A percentile compares a stretch with the other conserved stretches of the same genome.
Evolutionary conservation across 1,140 invertebrate species (phyloP).

Genomic region (Drosophila jambulina): DNA sequence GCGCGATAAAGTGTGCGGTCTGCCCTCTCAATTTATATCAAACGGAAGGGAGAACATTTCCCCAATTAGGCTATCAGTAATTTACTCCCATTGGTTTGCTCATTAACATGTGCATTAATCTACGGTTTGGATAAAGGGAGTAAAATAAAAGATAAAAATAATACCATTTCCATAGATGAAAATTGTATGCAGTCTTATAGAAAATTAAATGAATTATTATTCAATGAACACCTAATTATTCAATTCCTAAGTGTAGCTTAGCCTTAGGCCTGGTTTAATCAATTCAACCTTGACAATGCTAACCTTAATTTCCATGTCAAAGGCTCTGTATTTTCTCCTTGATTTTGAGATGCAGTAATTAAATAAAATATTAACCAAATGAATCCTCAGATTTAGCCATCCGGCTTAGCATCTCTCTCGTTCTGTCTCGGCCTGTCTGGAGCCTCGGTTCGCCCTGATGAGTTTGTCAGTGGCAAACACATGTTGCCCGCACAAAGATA

Average conservation of each 20-base stretch:
- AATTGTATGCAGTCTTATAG: background rate
- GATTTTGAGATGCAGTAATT: constrained; percentile 38
- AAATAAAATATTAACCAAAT: constrained; percentile 60
- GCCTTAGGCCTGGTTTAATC: background rate
- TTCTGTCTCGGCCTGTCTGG: constrained; percentile 2
- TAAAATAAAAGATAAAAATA: too few relatives aligned
- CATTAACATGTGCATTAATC: constrained; percentile 11
- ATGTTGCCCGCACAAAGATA: constrained; percentile 53
- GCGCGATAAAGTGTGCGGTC: constrained; percentile 43
- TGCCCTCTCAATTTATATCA: constrained; percentile 42
- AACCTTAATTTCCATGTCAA: constrained; percentile 24
- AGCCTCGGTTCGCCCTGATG: constrained; percentile 42
- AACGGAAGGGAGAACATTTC: constrained; percentile 16
- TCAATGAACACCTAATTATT: background rate
- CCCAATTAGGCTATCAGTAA: constrained; percentile 43
- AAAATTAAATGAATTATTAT: background rate
- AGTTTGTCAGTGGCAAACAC: constrained; percentile 62
- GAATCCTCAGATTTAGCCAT: constrained; percentile 16
- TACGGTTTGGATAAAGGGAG: background rate
- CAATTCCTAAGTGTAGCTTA: background rate
- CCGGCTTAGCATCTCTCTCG: background rate
- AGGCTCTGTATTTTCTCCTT: constrained; percentile 5
- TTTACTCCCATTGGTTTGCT: constrained; percentile 1
- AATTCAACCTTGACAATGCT: constrained; percentile 34
- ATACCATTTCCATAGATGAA: background rate